These are phyloP conservation scores for Drosophila fuyamai DNA, from an alignment of 1,140 invertebrate species.

Conservation along the genomic window DNA sequence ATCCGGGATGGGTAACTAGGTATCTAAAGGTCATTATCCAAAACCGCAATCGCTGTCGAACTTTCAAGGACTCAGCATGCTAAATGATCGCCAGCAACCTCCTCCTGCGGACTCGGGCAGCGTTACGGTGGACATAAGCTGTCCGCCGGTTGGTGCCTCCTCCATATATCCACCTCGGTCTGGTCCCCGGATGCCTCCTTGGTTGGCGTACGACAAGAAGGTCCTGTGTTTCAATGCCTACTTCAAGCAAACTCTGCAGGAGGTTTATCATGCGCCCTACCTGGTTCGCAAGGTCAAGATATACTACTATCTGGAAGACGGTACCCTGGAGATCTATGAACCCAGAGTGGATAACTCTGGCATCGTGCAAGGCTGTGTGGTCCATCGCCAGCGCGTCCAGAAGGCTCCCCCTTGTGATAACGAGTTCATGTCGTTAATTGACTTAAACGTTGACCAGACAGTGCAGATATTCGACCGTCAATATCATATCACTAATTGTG, in stretches of 20 bases:
- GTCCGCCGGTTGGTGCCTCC: conserved; percentile 84
- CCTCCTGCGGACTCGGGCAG: conserved; percentile 47
- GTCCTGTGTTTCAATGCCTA: conserved; percentile 93
- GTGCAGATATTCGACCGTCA: conserved; percentile 77
- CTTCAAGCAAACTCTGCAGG: conserved; percentile 93
- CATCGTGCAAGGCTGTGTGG: conserved; percentile 88
- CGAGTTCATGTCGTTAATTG: conserved; percentile 73
- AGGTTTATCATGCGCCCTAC: conserved; percentile 88
- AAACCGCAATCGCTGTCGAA: conserved; percentile 74
- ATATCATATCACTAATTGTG: conserved; percentile 91
- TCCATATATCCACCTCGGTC: conserved; percentile 90
- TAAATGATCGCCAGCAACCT: conserved; percentile 63
- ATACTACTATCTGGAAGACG: conserved; percentile 95
- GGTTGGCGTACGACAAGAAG: conserved; percentile 94
- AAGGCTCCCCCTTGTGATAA: conserved; percentile 70
- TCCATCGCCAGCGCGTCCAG: conserved; percentile 72
- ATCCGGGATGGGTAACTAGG: conserved; percentile 79
- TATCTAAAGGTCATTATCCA: conserved; percentile 86
- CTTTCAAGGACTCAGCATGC: conserved; percentile 84
- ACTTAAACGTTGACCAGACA: conserved; percentile 74
- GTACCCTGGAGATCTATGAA: conserved; percentile 93
- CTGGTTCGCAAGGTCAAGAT: conserved; percentile 92
- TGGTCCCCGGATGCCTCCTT: conserved; percentile 90
- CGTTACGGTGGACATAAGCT: conserved; percentile 64
- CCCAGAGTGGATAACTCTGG: conserved; percentile 90